A percentile compares a stretch with the other conserved stretches of the same genome.
These are phyloP conservation scores for Tuta absoluta DNA, from an alignment of 2,888 invertebrate genomes.

Conservation along the genomic window DNA sequence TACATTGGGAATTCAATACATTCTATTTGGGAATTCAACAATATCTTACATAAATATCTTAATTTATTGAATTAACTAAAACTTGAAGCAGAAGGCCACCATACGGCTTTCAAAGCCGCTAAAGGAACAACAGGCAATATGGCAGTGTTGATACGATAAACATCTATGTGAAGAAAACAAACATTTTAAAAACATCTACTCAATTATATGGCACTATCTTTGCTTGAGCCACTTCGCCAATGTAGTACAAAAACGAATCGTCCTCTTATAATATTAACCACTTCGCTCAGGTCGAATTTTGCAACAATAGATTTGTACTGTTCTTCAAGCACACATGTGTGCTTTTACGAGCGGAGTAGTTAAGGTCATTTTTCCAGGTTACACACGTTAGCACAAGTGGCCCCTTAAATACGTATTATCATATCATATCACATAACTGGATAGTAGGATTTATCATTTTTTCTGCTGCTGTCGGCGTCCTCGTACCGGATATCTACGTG, in stretches of 20 bases:
- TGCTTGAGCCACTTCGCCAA: constrained; percentile 4
- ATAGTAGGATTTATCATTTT: background rate
- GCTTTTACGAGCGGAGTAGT: too few species aligned
- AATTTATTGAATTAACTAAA: constrained; percentile 2
- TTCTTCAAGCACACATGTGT: too few species aligned
- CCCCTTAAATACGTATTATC: background rate
- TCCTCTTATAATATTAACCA: background rate
- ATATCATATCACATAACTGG: background rate
- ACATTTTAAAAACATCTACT: background rate
- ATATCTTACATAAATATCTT: constrained; percentile 4
- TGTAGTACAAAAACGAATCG: background rate
- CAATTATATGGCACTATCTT: constrained; percentile 10
- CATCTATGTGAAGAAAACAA: background rate
- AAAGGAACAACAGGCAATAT: background rate
- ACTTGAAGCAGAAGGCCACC: background rate
- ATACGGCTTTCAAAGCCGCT: background rate
- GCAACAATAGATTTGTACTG: too few species aligned
- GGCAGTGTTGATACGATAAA: constrained; percentile 11
- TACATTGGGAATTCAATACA: background rate
- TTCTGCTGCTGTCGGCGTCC: constrained; percentile 22
- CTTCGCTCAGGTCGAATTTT: too few species aligned
- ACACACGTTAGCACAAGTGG: background rate
- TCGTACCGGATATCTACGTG: constrained; percentile 36
- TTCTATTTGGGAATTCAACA: background rate
- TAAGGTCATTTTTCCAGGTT: background rate